Conservation (phyloP, 2,113 vertebrate genomes). For the Brachyistius frenatus region DNA sequence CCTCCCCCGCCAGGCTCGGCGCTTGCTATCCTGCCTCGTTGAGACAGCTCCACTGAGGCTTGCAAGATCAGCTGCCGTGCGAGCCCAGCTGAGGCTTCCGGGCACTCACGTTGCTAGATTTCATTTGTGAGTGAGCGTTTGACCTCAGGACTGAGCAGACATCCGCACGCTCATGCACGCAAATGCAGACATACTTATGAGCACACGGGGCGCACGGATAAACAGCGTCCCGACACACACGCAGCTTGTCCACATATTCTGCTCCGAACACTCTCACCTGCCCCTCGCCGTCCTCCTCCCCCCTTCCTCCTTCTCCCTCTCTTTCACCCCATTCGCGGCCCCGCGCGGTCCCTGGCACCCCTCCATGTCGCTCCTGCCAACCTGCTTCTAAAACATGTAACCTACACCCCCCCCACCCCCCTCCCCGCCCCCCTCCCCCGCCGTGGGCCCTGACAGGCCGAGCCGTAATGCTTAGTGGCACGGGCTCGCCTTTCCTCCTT, state of each 20-base stretch:
- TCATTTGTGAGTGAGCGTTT: conserved; percentile 82
- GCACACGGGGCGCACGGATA: conserved; percentile 45
- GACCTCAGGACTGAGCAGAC: conserved; percentile 77
- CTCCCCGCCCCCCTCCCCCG: conserved; percentile 8
- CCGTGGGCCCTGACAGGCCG: conserved; percentile 66
- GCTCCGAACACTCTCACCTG: conserved; percentile 56
- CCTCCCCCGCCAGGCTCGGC: conserved; percentile 67
- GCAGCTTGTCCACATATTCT: conserved; percentile 19
- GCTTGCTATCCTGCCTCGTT: conserved; percentile 78
- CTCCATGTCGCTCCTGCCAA: conserved; percentile 62
- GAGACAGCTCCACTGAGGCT: conserved; percentile 85
- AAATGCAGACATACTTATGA: conserved; percentile 41
- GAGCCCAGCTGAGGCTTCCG: conserved; percentile 79
- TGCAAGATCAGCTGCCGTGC: conserved; percentile 84
- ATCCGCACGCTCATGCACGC: conserved; percentile 64
- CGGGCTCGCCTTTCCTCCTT: conserved; percentile 65
- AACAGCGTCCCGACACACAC: conserved; percentile 43
- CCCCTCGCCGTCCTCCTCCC: conserved; percentile 7
- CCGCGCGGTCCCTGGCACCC: conserved; percentile 45
- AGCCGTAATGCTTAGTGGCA: conserved; percentile 77
- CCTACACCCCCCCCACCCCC: conserved; percentile 65
- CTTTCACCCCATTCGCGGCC: conserved; percentile 22
- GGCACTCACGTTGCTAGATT: conserved; percentile 83
- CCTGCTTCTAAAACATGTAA: conserved; percentile 80
- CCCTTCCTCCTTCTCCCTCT: neutral